These are phyloP conservation scores for Molossus molossus DNA, from an alignment of 2,797 vertebrate species.

Conservation along the genomic window DNA sequence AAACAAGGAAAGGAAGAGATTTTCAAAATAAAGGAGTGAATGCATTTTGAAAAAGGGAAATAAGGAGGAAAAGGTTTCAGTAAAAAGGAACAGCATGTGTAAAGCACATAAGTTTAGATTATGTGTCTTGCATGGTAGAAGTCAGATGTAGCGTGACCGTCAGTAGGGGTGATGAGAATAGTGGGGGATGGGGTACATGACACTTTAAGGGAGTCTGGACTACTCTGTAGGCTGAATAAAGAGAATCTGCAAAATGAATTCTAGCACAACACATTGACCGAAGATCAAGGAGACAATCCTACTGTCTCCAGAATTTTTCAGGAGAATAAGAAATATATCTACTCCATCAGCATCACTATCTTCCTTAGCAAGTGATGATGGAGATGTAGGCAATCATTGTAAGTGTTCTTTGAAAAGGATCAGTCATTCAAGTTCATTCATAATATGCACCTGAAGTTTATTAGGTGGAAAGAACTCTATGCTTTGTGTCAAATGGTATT, in stretches of 20 bases:
- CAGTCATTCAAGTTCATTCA: neutral
- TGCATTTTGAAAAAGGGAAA: constrained; percentile 4
- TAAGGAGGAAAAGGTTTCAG: neutral
- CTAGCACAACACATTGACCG: neutral
- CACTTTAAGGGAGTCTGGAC: neutral
- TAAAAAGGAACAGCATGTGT: neutral
- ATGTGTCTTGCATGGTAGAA: neutral
- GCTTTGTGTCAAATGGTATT: neutral
- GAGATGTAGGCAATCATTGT: neutral
- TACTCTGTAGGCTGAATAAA: neutral
- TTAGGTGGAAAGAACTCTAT: neutral
- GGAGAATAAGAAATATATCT: neutral
- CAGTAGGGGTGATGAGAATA: neutral
- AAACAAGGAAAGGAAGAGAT: neutral
- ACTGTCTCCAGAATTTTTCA: neutral
- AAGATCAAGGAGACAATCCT: neutral
- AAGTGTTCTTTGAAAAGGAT: neutral
- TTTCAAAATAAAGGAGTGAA: neutral
- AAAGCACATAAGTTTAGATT: neutral
- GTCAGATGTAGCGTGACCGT: neutral
- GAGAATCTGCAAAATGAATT: neutral
- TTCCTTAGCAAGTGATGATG: neutral
- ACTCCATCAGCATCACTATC: neutral
- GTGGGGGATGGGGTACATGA: neutral
- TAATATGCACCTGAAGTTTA: neutral